These are phyloP conservation scores for Columbina picui DNA, from an alignment of 2,113 vertebrate genomes.

Conservation along the genomic window DNA sequence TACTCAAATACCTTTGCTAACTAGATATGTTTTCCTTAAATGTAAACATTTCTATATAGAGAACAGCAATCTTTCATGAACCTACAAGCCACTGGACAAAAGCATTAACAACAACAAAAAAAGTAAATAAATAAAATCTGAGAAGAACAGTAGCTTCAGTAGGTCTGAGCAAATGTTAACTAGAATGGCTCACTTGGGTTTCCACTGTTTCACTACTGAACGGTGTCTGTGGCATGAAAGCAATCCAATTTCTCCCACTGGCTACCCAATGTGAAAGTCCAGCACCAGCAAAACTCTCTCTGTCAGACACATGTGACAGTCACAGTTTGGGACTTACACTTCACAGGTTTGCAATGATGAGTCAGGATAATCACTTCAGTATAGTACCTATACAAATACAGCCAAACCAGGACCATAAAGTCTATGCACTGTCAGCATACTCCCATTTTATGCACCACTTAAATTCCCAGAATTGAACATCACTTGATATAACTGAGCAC, in stretches of 20 bases:
- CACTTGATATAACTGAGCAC: background rate
- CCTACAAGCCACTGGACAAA: background rate
- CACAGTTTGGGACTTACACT: background rate
- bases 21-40: background rate
- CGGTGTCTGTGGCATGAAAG: rapidly evolving
- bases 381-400: background rate
- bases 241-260: background rate
- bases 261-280: background rate
- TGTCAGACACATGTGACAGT: rapidly evolving
- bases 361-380: background rate
- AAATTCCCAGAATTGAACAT: background rate
- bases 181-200: background rate
- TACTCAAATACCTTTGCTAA: background rate
- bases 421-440: background rate
- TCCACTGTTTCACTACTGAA: background rate
- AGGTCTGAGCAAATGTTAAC: background rate
- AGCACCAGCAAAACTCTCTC: background rate
- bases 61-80: background rate
- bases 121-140: no score
- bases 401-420: background rate
- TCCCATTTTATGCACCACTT: background rate
- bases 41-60: background rate
- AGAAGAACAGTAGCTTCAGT: background rate
- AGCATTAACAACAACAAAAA: background rate
- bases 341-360: background rate